These are phyloP conservation scores for Paguma larvata DNA, from an alignment of 2,797 vertebrate species.

Conservation along the genomic window DNA sequence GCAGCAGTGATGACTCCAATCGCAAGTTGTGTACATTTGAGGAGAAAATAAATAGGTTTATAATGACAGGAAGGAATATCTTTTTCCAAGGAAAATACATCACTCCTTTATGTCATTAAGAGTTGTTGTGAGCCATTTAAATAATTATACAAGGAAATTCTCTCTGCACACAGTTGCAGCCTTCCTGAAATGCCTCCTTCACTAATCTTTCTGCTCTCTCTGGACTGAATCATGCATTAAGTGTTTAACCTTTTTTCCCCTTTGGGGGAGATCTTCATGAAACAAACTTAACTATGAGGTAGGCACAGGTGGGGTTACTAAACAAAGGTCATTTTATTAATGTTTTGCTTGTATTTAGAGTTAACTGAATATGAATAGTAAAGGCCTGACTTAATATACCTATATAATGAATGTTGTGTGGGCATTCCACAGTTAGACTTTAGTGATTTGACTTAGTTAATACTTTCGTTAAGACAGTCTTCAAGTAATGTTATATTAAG, in stretches of 20 bases:
- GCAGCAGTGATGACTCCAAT: neutral
- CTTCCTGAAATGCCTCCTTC: neutral
- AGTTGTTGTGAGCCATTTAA: neutral
- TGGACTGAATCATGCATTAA: neutral
- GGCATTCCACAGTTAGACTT: neutral
- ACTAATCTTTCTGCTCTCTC: neutral
- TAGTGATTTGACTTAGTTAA: neutral
- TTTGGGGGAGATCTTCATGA: neutral
- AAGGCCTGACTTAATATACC: neutral
- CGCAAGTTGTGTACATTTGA: neutral
- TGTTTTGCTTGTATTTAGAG: constrained; percentile 31
- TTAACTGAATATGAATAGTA: constrained; percentile 4
- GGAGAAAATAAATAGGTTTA: constrained; percentile 4
- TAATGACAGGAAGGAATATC: neutral
- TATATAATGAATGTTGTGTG: neutral
- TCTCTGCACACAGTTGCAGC: neutral
- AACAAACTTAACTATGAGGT: neutral
- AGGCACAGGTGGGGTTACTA: neutral
- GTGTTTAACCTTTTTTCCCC: neutral
- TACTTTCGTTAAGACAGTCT: neutral
- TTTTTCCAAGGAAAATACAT: neutral
- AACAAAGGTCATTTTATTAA: neutral
- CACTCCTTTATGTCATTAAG: neutral
- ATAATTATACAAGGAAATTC: neutral
- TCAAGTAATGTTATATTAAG: neutral